phyloP scores from a whole-genome alignment of 1,140 invertebrate genomes.

The Anadara kagoshimensis region DNA sequence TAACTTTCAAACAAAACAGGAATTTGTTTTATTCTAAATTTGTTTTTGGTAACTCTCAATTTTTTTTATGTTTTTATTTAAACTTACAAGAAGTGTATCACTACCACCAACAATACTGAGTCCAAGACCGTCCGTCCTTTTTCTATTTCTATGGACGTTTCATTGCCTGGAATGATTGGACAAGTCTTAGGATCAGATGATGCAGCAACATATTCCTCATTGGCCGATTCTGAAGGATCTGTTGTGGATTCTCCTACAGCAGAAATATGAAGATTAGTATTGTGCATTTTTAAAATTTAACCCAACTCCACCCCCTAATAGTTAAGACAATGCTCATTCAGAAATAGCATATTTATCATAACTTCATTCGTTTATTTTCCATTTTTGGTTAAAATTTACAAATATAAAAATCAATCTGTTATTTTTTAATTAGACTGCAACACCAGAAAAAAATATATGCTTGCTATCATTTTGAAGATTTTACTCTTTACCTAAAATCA shows the following conservation, averaged over 20 bases:
- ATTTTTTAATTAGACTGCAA: too few species aligned
- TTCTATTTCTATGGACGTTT: slow-evolving; percentile 91
- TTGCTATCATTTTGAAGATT: too few species aligned
- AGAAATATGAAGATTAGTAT: slow-evolving; percentile 18
- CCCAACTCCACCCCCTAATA: too few species aligned
- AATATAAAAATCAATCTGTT: too few species aligned
- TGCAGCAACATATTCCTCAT: slow-evolving; percentile 32
- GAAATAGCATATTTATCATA: background rate
- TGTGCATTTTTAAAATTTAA: background rate
- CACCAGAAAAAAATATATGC: too few species aligned
- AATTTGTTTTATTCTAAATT: too few species aligned
- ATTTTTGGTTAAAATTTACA: background rate
- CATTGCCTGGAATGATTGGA: slow-evolving; percentile 78
- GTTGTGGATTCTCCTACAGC: slow-evolving; percentile 65
- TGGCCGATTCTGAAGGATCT: slow-evolving; percentile 41
- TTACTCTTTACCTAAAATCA: too few species aligned
- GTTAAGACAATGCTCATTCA: too few species aligned
- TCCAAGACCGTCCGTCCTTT: slow-evolving; percentile 92
- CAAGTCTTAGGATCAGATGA: slow-evolving; percentile 64
- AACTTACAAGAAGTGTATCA: slow-evolving; percentile 87
- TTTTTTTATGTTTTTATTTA: background rate
- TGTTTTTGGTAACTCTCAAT: too few species aligned
- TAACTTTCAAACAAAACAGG: too few species aligned
- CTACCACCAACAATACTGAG: slow-evolving; percentile 91
- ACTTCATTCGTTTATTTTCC: background rate